Conservation (phyloP, 2,888 invertebrate species). For the Diploptera punctata region DNA sequence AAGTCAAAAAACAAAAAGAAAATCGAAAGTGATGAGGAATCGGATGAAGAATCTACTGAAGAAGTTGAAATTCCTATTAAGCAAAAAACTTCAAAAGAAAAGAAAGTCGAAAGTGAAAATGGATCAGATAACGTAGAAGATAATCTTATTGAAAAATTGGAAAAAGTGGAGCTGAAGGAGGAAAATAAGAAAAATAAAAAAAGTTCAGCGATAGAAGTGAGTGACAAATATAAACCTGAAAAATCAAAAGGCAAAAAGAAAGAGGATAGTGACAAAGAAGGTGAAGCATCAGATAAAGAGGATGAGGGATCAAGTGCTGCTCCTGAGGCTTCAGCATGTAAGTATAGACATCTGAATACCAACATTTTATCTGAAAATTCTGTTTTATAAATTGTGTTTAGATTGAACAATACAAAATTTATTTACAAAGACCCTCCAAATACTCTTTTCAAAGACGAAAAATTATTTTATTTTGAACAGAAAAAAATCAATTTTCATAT, state of each 20-base stretch:
- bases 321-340: slow-evolving; percentile 29
- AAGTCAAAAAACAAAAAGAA: slow-evolving; percentile 38
- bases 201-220: slow-evolving; percentile 36
- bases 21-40: slow-evolving; percentile 37
- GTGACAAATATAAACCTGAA: slow-evolving; percentile 42
- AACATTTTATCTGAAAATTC: no score
- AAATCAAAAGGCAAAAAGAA: slow-evolving; percentile 41
- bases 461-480: no score
- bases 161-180: slow-evolving; percentile 57
- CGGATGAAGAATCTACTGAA: slow-evolving; percentile 27
- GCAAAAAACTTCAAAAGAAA: slow-evolving; percentile 35
- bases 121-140: slow-evolving; percentile 28
- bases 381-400: no score
- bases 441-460: no score
- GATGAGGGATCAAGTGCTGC: slow-evolving; percentile 21
- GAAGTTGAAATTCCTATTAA: slow-evolving; percentile 35
- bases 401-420: no score
- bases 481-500: neutral
- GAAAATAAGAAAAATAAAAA: slow-evolving; percentile 7
- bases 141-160: slow-evolving; percentile 48
- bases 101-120: slow-evolving; percentile 28
- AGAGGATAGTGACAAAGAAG: slow-evolving; percentile 50
- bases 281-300: slow-evolving; percentile 43
- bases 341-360: neutral
- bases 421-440: no score